These are phyloP conservation scores for Conger conger DNA, from an alignment of 2,113 vertebrate species.

Conservation along the genomic window DNA sequence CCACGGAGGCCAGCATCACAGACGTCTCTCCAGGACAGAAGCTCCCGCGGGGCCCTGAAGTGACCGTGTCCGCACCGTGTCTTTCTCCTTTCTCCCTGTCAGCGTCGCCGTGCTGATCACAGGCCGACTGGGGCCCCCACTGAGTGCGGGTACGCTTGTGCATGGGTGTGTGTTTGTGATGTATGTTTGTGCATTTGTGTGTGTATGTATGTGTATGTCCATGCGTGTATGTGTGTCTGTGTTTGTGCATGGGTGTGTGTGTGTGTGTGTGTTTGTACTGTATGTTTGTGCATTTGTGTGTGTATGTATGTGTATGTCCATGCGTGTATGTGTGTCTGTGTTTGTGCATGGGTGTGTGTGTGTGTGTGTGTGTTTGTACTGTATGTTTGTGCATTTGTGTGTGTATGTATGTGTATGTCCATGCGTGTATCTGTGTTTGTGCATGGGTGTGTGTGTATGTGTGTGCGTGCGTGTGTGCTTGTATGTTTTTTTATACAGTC, in stretches of 20 bases:
- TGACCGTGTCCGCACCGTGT: neutral
- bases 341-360: neutral
- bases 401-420: neutral
- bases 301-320: neutral
- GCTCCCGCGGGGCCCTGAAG: neutral
- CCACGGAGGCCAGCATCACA: neutral
- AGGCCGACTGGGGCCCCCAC: neutral
- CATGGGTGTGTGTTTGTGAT: neutral
- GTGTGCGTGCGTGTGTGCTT: neutral
- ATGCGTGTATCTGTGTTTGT: neutral
- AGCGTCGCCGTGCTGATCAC: neutral
- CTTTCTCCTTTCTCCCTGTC: neutral
- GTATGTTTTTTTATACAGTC: neutral
- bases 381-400: neutral
- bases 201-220: neutral
- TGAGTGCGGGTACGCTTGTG: neutral
- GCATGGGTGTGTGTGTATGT: neutral
- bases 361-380: neutral
- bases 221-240: neutral
- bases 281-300: neutral
- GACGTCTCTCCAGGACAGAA: neutral
- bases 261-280: neutral
- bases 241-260: conserved; percentile 1
- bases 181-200: neutral
- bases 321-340: neutral